Evolutionary conservation across 1,140 invertebrate species (phyloP).

Genomic region (Drosophila biarmipes): DNA sequence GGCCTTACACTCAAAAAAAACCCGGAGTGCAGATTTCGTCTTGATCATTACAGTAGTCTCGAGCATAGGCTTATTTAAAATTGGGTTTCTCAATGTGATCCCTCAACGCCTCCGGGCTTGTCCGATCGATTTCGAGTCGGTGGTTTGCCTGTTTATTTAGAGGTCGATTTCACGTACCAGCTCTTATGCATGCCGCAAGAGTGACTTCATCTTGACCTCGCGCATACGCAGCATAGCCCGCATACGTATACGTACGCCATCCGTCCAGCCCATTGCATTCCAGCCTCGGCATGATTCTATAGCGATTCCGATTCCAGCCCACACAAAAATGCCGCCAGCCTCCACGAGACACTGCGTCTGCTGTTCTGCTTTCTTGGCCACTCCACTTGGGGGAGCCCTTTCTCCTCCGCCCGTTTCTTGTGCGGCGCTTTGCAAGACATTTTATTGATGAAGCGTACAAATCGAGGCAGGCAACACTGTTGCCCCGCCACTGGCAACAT

Average conservation of each 20-base stretch:
- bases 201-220: slow-evolving; percentile 81
- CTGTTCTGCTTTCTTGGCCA: neutral
- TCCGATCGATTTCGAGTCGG: slow-evolving; percentile 31
- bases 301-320: slow-evolving; percentile 46
- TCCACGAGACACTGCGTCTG: slow-evolving; percentile 71
- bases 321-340: slow-evolving; percentile 52
- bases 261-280: slow-evolving; percentile 20
- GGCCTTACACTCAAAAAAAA: too few relatives aligned
- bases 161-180: slow-evolving; percentile 36
- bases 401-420: neutral
- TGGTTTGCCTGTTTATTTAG: slow-evolving; percentile 35
- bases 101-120: neutral
- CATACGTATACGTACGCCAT: slow-evolving; percentile 40
- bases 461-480: slow-evolving; percentile 50
- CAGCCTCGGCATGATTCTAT: slow-evolving; percentile 26
- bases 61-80: neutral
- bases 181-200: slow-evolving; percentile 62
- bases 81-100: neutral
- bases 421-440: slow-evolving; percentile 70
- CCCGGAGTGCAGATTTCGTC: neutral
- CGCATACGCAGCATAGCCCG: slow-evolving; percentile 39
- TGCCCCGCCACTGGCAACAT: slow-evolving; percentile 46
- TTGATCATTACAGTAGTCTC: neutral
- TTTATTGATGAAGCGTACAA: slow-evolving; percentile 77
- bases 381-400: slow-evolving; percentile 1